Evolutionary conservation across 2,113 vertebrate species (phyloP).

Genomic region (Brienomyrus brachyistius): DNA sequence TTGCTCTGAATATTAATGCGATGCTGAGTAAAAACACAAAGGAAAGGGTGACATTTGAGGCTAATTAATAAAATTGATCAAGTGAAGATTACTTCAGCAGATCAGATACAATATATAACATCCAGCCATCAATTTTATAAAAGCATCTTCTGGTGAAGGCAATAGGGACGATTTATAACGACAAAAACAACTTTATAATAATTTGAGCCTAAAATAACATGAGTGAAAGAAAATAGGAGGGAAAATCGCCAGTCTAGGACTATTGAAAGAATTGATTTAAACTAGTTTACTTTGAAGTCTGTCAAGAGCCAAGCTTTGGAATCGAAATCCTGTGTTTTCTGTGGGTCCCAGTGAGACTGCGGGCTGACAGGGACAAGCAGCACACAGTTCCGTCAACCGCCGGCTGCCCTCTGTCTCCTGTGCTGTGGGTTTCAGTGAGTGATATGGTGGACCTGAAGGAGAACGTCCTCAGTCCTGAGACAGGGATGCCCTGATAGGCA

Average conservation of each 20-base stretch:
- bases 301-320: not conserved
- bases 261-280: not conserved
- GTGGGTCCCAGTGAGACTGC: not conserved
- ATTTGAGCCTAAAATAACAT: not conserved
- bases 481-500: not conserved
- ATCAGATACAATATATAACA: not conserved
- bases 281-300: not conserved
- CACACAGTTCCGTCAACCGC: not conserved
- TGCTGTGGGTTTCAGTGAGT: not conserved
- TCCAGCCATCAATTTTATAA: not conserved
- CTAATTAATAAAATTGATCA: not conserved
- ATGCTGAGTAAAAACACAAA: not conserved
- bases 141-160: not conserved
- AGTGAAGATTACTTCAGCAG: not conserved
- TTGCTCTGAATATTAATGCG: not conserved
- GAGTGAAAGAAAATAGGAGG: not conserved
- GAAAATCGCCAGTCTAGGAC: not conserved
- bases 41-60: not conserved
- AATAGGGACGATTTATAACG: not conserved
- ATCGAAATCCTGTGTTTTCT: not conserved
- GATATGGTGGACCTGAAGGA: not conserved
- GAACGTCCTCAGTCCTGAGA: not conserved
- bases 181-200: not conserved
- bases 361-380: not conserved
- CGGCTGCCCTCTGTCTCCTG: not conserved